phyloP scores from a whole-genome alignment of 2,888 invertebrate species.

The Parelbella ahira region DNA sequence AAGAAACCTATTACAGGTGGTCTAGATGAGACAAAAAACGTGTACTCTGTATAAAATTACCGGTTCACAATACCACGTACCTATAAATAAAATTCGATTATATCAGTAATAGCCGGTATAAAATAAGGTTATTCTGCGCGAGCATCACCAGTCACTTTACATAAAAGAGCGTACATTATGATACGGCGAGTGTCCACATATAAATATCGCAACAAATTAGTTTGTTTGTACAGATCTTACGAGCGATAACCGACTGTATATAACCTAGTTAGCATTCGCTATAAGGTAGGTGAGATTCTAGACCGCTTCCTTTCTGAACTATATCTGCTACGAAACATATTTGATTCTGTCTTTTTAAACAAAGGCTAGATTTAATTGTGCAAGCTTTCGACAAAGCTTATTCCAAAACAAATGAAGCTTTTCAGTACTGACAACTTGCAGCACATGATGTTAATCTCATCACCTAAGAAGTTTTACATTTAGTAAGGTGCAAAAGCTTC shows the following conservation, averaged over 20 bases:
- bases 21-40: constrained; percentile 4
- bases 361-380: not conserved
- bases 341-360: not conserved
- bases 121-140: constrained; percentile 1
- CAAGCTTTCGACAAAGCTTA: too few species aligned
- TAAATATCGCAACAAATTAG: constrained; percentile 57
- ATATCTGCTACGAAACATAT: constrained; percentile 6
- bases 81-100: constrained; percentile 20
- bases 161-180: constrained; percentile 51
- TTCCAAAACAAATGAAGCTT: too few species aligned
- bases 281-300: constrained; percentile 29
- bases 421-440: too few species aligned
- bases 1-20: too few species aligned
- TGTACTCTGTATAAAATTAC: constrained; percentile 5
- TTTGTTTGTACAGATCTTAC: constrained; percentile 55
- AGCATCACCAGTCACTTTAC: constrained; percentile 28
- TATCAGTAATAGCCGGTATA: not conserved
- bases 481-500: too few species aligned
- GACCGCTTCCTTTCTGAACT: constrained; percentile 25
- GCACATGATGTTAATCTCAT: too few species aligned
- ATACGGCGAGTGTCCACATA: constrained; percentile 30
- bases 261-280: constrained; percentile 45
- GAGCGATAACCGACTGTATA: constrained; percentile 46
- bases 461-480: too few species aligned
- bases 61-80: not conserved